Percentiles rank a stretch among this genome's conserved stretches.
These are phyloP conservation scores for Delia radicum DNA, from an alignment of 1,140 invertebrate genomes.

Conservation along the genomic window DNA sequence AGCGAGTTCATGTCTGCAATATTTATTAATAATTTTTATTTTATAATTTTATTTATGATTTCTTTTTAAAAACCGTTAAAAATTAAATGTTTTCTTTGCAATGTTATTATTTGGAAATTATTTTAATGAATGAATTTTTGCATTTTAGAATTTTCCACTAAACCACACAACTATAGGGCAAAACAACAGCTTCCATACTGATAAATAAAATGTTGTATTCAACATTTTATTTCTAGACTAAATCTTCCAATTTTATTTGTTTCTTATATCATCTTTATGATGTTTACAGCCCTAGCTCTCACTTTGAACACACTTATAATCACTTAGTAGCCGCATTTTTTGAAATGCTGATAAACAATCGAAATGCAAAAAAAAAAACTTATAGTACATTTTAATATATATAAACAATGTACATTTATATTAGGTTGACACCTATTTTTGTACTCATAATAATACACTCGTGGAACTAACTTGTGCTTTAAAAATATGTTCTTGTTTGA, in stretches of 20 bases:
- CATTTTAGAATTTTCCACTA: not conserved
- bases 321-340: not conserved
- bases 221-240: not conserved
- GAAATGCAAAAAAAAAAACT: not conserved
- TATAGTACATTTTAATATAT: too few relatives aligned
- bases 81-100: not conserved
- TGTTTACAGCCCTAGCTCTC: not conserved
- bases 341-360: not conserved
- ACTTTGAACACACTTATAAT: not conserved
- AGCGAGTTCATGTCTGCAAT: not conserved
- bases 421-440: too few relatives aligned
- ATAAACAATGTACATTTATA: too few relatives aligned
- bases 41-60: not conserved
- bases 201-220: not conserved
- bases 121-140: not conserved
- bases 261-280: not conserved
- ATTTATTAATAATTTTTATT: not conserved
- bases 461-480: too few relatives aligned
- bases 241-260: not conserved
- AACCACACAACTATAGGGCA: not conserved
- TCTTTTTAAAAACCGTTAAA: not conserved
- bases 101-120: not conserved
- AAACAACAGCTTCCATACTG: not conserved
- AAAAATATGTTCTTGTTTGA: too few relatives aligned
- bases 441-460: too few relatives aligned